A percentile compares a stretch with the other conserved stretches of the same genome.
Conservation (phyloP, 2,888 invertebrate genomes). For the Pristionchus entomophagus region DNA sequence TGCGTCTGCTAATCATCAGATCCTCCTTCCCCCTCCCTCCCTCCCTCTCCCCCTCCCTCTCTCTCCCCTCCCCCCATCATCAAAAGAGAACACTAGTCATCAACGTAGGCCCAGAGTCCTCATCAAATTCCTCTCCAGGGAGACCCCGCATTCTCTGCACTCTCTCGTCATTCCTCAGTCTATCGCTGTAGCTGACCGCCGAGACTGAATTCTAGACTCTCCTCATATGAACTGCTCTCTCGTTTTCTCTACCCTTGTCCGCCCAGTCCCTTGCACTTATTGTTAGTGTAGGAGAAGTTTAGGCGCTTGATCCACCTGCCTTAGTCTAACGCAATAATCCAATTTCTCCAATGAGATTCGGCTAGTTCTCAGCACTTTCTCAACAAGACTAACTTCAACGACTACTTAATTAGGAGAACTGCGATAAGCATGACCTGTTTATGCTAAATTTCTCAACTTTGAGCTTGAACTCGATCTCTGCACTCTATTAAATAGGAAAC, state of each 20-base stretch:
- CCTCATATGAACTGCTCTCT: too few species aligned
- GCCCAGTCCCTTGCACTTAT: background rate
- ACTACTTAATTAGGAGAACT: too few species aligned
- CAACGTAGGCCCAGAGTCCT: background rate
- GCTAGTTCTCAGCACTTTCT: too few species aligned
- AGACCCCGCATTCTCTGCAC: background rate
- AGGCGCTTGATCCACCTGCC: background rate
- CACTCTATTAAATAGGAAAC: too few species aligned
- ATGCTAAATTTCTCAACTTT: too few species aligned
- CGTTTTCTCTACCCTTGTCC: background rate
- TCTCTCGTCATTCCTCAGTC: slow-evolving; percentile 26
- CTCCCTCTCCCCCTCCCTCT: too few species aligned
- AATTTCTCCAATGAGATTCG: background rate
- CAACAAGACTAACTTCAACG: too few species aligned
- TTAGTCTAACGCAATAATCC: too few species aligned
- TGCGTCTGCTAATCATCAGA: background rate
- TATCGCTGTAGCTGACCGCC: too few species aligned
- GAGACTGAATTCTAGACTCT: too few species aligned
- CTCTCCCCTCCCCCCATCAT: slow-evolving; percentile 16
- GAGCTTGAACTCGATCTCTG: too few species aligned
- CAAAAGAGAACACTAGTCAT: background rate
- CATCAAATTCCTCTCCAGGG: background rate
- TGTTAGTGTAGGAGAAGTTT: slow-evolving; percentile 19
- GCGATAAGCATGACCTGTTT: too few species aligned
- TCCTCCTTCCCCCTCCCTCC: background rate